A percentile compares a stretch with the other conserved stretches of the same genome.
phyloP scores from a whole-genome alignment of 2,888 invertebrate species.

The Epirrhoe tristata region DNA sequence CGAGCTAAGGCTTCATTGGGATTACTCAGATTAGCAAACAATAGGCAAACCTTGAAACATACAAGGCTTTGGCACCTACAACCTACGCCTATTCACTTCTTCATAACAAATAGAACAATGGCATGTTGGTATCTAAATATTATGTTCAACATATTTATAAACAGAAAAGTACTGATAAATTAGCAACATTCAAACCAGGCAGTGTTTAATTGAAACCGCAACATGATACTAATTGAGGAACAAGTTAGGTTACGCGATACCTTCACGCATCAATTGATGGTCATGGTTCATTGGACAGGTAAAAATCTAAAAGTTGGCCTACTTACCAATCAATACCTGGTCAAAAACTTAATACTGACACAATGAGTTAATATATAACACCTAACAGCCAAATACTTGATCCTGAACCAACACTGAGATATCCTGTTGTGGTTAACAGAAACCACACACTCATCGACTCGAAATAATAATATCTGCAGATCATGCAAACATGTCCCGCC shows the following conservation, averaged over 20 bases:
- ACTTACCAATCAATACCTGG: too few species aligned
- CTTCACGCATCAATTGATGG: constrained; percentile 97
- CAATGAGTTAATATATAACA: too few species aligned
- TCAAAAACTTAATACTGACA: too few species aligned
- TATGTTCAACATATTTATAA: neutral
- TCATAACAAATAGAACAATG: neutral
- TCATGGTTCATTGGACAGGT: constrained; percentile 88
- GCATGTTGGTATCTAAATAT: neutral
- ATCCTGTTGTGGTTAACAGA: too few species aligned
- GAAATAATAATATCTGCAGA: too few species aligned
- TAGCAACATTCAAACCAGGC: constrained; percentile 28
- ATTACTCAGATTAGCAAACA: constrained; percentile 7
- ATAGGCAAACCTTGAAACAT: constrained; percentile 1
- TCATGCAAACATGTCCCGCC: too few species aligned
- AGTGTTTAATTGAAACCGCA: constrained; percentile 36
- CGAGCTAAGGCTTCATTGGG: constrained; percentile 2
- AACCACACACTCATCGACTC: too few species aligned
- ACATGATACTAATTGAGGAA: constrained; percentile 29
- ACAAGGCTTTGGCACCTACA: constrained; percentile 1
- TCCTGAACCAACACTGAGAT: too few species aligned
- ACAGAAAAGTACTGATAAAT: constrained; percentile 27
- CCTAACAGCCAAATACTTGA: too few species aligned
- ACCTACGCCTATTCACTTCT: neutral
- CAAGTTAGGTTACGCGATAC: constrained; percentile 34
- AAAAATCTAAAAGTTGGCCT: constrained; percentile 8